phyloP scores from a whole-genome alignment of 2,113 vertebrate species.

The Lanius ludovicianus region DNA sequence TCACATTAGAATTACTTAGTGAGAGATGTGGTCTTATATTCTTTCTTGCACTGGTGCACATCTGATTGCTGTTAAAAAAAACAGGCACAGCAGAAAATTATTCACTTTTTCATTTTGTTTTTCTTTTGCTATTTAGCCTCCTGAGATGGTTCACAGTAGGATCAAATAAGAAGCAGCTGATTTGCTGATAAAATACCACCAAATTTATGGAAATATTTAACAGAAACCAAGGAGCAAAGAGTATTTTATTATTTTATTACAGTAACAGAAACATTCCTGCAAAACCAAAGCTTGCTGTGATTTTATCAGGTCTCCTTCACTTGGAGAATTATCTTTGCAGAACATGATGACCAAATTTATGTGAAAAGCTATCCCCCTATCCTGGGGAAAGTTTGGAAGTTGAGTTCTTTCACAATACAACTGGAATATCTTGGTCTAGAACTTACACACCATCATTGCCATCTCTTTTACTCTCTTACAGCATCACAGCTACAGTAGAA shows the following conservation, averaged over 20 bases:
- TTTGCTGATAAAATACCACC: neutral
- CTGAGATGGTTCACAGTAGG: neutral
- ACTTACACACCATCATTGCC: neutral
- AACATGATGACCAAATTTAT: neutral
- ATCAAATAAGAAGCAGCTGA: neutral
- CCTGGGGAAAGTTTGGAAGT: neutral
- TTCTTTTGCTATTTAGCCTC: neutral
- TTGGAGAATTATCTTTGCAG: neutral
- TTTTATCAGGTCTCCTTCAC: neutral
- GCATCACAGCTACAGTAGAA: neutral
- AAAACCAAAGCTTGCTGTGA: neutral
- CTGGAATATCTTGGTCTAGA: neutral
- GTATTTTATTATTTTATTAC: neutral
- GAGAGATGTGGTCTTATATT: neutral
- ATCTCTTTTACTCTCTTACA: neutral
- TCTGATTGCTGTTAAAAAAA: neutral
- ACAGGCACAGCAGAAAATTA: neutral
- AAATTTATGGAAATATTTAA: neutral
- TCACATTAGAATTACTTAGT: neutral
- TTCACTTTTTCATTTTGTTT: neutral
- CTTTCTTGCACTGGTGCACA: neutral
- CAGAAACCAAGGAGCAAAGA: neutral
- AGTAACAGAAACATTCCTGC: neutral
- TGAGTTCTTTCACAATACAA: neutral
- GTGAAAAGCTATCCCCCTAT: neutral